Conservation (phyloP, 2,888 invertebrate species). For the Malthinus seriepunctatus region DNA sequence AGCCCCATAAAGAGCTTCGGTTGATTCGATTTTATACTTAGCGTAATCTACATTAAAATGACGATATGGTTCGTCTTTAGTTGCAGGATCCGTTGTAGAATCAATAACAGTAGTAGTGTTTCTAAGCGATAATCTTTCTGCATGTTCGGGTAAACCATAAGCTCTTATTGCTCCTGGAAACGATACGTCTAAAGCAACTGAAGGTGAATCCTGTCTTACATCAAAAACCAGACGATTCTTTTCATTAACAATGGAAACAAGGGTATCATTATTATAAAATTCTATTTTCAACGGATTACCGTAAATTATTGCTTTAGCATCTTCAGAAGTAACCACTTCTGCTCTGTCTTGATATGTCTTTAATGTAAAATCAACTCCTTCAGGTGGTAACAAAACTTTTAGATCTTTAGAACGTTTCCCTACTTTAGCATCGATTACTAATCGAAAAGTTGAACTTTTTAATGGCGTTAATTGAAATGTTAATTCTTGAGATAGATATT, state of each 20-base stretch:
- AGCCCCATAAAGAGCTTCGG: slow-evolving; percentile 92
- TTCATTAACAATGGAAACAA: not conserved
- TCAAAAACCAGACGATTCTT: not conserved
- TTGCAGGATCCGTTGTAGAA: too few species aligned
- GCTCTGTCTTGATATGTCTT: not conserved
- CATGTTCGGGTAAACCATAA: slow-evolving; percentile 95
- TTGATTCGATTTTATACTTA: slow-evolving; percentile 87
- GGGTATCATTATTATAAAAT: not conserved
- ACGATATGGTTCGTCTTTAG: slow-evolving; percentile 76
- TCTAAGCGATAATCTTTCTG: slow-evolving; percentile 79
- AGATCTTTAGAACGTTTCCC: not conserved
- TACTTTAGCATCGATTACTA: not conserved
- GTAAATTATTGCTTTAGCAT: not conserved
- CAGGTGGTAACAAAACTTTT: not conserved
- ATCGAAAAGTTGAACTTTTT: not conserved
- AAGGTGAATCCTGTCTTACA: slow-evolving; percentile 57
- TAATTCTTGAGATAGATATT: not conserved
- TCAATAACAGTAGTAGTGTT: slow-evolving; percentile 71
- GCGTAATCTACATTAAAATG: slow-evolving; percentile 96
- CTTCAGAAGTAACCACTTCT: not conserved
- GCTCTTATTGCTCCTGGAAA: slow-evolving; percentile 87
- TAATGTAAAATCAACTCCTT: too few species aligned
- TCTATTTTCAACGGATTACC: not conserved
- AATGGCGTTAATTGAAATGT: not conserved
- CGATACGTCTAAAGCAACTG: slow-evolving; percentile 86